Evolutionary conservation across 2,888 invertebrate species (phyloP).

Genomic region (Melinopterus prodromus): DNA sequence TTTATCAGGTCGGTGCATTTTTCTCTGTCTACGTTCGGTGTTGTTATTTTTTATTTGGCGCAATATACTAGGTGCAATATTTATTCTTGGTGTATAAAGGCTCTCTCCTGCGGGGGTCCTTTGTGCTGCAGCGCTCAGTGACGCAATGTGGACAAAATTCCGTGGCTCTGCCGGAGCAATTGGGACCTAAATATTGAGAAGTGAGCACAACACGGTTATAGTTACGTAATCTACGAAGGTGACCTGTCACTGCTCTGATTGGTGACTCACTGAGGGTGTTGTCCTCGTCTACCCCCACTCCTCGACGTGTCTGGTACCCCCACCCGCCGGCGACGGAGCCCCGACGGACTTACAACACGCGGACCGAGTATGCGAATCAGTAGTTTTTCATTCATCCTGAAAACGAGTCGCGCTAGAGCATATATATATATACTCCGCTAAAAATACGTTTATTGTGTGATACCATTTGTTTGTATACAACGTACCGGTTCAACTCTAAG

Average conservation of each 20-base stretch:
- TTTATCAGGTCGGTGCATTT: slow-evolving; percentile 20
- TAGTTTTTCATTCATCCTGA: slow-evolving; percentile 30
- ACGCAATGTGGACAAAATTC: slow-evolving; percentile 40
- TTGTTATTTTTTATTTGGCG: not conserved
- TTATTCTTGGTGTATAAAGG: too few relatives aligned
- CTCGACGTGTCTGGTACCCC: slow-evolving; percentile 45
- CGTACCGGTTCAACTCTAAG: not conserved
- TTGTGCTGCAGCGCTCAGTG: not conserved
- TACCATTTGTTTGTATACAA: slow-evolving; percentile 12
- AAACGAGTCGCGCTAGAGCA: slow-evolving; percentile 15
- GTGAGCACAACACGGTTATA: slow-evolving; percentile 42
- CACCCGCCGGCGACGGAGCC: slow-evolving; percentile 39
- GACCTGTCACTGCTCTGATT: slow-evolving; percentile 63
- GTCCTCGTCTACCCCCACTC: slow-evolving; percentile 58
- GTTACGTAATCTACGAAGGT: slow-evolving; percentile 61
- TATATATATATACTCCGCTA: too few relatives aligned
- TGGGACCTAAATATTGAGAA: slow-evolving; percentile 46
- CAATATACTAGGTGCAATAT: not conserved
- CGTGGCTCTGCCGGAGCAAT: slow-evolving; percentile 38
- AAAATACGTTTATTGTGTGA: slow-evolving; percentile 15
- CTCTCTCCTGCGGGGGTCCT: not conserved
- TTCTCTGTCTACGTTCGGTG: not conserved
- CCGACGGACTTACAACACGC: slow-evolving; percentile 44
- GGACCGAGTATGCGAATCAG: slow-evolving; percentile 36
- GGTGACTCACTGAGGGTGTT: slow-evolving; percentile 64